phyloP scores from a whole-genome alignment of 2,113 vertebrate genomes.

The Cromileptes altivelis region DNA sequence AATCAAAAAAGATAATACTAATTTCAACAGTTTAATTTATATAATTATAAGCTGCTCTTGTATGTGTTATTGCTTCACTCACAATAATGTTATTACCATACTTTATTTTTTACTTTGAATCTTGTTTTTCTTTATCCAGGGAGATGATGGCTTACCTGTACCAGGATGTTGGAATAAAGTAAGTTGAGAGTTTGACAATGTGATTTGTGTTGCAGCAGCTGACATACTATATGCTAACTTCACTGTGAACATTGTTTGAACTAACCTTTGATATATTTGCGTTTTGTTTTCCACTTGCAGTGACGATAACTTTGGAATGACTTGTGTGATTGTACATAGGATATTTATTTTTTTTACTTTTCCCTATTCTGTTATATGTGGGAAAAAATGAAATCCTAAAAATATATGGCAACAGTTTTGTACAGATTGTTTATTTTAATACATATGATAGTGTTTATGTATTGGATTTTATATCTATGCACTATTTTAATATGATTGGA shows the following conservation, averaged over 20 bases:
- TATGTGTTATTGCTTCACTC: background rate
- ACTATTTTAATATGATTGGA: slow-evolving; percentile 79
- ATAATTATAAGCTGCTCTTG: background rate
- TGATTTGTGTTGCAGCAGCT: background rate
- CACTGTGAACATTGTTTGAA: slow-evolving; percentile 38
- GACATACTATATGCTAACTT: slow-evolving; percentile 26
- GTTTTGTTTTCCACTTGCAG: slow-evolving; percentile 84
- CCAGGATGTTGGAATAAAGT: slow-evolving; percentile 90
- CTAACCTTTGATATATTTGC: slow-evolving; percentile 73
- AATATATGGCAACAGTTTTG: slow-evolving; percentile 73
- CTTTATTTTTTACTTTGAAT: background rate
- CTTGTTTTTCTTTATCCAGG: slow-evolving; percentile 66
- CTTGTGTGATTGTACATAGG: slow-evolving; percentile 87
- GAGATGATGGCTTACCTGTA: slow-evolving; percentile 87
- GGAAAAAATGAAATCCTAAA: slow-evolving; percentile 54
- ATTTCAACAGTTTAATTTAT: background rate
- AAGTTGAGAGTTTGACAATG: slow-evolving; percentile 47
- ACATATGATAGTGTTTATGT: slow-evolving; percentile 77
- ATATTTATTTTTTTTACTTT: slow-evolving; percentile 90
- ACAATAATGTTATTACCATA: background rate
- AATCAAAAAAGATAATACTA: background rate
- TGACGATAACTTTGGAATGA: slow-evolving; percentile 85
- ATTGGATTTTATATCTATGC: slow-evolving; percentile 81
- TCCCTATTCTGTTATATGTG: slow-evolving; percentile 70
- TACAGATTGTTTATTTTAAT: slow-evolving; percentile 86